Evolutionary conservation across 2,888 invertebrate species (phyloP).

Genomic region (Cheilosia vulpina): DNA sequence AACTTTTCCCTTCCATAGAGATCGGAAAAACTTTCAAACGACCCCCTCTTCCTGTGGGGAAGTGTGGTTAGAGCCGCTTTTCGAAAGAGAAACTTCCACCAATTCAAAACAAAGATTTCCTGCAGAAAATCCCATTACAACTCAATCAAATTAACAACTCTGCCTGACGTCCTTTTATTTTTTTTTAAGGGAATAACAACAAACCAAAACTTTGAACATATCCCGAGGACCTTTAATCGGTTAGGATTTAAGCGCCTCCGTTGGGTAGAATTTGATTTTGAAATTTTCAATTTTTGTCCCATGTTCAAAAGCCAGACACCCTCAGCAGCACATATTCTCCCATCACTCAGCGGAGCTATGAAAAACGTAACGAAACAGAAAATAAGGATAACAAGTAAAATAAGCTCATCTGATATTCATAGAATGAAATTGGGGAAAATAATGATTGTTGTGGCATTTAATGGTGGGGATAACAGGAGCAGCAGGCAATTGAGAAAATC

Average conservation of each 20-base stretch:
- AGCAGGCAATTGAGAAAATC: conserved; percentile 34
- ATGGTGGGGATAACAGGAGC: conserved; percentile 45
- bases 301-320: conserved; percentile 5
- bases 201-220: conserved; percentile 26
- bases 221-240: conserved; percentile 52
- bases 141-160: conserved; percentile 63
- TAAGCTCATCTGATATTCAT: conserved; percentile 78
- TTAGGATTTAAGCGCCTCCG: conserved; percentile 9
- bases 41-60: too few relatives aligned
- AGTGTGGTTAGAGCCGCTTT: neutral
- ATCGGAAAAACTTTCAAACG: conserved; percentile 21
- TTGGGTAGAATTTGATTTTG: conserved; percentile 42
- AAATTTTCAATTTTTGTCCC: conserved; percentile 28
- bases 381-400: conserved; percentile 71
- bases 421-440: conserved; percentile 77
- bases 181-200: neutral
- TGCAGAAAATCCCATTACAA: conserved; percentile 46
- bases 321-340: conserved; percentile 43
- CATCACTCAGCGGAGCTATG: conserved; percentile 54
- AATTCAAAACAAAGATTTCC: conserved; percentile 41
- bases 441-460: conserved; percentile 67
- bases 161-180: conserved; percentile 6
- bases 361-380: conserved; percentile 66
- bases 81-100: conserved; percentile 5
- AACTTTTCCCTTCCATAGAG: conserved; percentile 13